phyloP scores from a whole-genome alignment of 2,797 vertebrate genomes.

The Pitangus sulphuratus region DNA sequence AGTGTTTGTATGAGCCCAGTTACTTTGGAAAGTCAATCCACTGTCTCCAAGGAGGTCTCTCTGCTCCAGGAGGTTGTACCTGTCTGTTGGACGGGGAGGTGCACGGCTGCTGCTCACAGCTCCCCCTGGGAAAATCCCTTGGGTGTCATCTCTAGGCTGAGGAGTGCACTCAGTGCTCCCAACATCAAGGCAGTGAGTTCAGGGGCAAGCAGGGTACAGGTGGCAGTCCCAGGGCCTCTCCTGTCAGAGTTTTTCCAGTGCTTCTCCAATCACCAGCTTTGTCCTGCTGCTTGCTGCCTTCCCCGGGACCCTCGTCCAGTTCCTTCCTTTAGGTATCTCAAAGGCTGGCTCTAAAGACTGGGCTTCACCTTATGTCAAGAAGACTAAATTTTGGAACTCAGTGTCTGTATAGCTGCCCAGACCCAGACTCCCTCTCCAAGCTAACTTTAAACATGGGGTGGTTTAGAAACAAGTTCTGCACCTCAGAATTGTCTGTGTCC shows the following conservation, averaged over 20 bases:
- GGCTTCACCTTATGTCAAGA: not conserved
- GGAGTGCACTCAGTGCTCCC: too few relatives aligned
- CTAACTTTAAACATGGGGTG: not conserved
- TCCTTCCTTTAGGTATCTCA: not conserved
- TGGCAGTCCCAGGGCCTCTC: fast-evolving
- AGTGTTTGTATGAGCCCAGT: not conserved
- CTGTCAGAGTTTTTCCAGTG: fast-evolving
- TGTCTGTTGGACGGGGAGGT: fast-evolving
- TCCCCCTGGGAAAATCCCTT: not conserved
- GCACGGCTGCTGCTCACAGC: not conserved
- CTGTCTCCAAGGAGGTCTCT: not conserved
- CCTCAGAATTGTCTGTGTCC: not conserved
- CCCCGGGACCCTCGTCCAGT: not conserved
- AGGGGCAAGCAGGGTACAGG: not conserved
- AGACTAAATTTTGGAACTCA: not conserved
- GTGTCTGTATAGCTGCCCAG: not conserved
- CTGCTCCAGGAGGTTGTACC: not conserved
- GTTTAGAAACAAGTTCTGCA: not conserved
- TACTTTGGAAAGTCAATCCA: not conserved
- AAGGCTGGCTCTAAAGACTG: not conserved
- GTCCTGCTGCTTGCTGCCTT: not conserved
- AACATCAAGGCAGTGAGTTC: fast-evolving
- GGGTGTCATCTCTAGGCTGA: fast-evolving
- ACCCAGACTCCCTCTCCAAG: not conserved
- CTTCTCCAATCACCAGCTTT: not conserved